Percentiles rank a stretch among this genome's conserved stretches.
These are phyloP conservation scores for Okapia johnstoni DNA, from an alignment of 2,113 vertebrate genomes.

Conservation along the genomic window DNA sequence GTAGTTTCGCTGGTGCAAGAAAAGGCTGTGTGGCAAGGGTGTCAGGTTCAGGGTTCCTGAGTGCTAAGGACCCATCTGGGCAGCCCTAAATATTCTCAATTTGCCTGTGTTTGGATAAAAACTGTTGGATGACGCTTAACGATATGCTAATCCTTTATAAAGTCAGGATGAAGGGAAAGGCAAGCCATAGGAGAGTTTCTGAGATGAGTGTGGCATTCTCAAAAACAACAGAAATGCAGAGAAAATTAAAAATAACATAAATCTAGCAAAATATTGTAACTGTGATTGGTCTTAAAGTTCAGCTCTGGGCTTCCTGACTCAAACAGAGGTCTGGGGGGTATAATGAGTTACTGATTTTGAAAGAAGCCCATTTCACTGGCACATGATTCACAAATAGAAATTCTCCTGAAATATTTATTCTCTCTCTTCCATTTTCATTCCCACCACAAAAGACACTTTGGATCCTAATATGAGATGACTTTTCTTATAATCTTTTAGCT, in stretches of 20 bases:
- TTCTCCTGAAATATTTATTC: slow-evolving; percentile 17
- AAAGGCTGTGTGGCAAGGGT: background rate
- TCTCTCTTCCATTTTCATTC: background rate
- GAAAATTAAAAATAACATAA: background rate
- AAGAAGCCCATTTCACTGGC: background rate
- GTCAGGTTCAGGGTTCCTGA: background rate
- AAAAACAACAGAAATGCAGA: background rate
- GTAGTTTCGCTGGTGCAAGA: background rate
- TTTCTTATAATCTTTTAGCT: background rate
- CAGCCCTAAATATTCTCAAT: background rate
- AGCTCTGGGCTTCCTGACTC: background rate
- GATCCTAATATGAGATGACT: background rate
- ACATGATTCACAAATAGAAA: background rate
- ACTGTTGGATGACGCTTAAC: background rate
- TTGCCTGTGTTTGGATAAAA: background rate
- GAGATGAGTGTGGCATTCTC: background rate
- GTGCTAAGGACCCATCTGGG: background rate
- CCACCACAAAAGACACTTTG: background rate
- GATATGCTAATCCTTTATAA: background rate
- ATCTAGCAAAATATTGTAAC: background rate
- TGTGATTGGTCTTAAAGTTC: background rate
- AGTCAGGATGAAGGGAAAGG: background rate
- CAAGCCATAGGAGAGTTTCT: background rate
- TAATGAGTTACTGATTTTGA: background rate
- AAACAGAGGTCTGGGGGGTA: background rate